Conservation (phyloP, 1,140 invertebrate species). For the Bombus turneri region DNA sequence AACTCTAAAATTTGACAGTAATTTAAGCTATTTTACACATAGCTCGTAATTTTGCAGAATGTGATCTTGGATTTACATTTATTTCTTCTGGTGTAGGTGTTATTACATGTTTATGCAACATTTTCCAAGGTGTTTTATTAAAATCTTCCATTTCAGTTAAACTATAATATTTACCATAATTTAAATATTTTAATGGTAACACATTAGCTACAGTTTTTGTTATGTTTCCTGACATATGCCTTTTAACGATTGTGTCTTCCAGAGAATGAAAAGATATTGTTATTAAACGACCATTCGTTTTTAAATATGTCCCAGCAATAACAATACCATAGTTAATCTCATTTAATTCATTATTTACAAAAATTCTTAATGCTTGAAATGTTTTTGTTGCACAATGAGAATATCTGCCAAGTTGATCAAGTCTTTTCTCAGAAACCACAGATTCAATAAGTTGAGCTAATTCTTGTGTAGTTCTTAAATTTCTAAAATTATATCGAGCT, state of each 20-base stretch:
- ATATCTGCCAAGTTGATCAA: slow-evolving; percentile 89
- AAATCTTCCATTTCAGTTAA: slow-evolving; percentile 85
- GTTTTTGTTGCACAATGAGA: slow-evolving; percentile 94
- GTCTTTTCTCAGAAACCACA: slow-evolving; percentile 79
- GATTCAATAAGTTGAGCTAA: slow-evolving; percentile 90
- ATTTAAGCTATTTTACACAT: slow-evolving; percentile 87
- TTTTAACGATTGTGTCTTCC: slow-evolving; percentile 97
- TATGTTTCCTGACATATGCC: slow-evolving; percentile 91
- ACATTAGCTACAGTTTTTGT: slow-evolving; percentile 86
- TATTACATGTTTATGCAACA: slow-evolving; percentile 92
- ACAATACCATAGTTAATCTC: slow-evolving; percentile 96
- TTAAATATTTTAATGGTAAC: slow-evolving; percentile 86
- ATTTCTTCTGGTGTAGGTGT: slow-evolving; percentile 89
- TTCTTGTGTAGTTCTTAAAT: slow-evolving; percentile 91
- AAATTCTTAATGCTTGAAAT: slow-evolving; percentile 97
- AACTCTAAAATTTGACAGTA: not conserved
- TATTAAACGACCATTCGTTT: slow-evolving; percentile 89
- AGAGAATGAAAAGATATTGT: slow-evolving; percentile 96
- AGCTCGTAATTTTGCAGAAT: slow-evolving; percentile 94
- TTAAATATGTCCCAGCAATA: slow-evolving; percentile 90
- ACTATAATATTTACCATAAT: slow-evolving; percentile 83
- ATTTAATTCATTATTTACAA: slow-evolving; percentile 98
- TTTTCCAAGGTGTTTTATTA: slow-evolving; percentile 87
- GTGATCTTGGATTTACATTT: slow-evolving; percentile 89
- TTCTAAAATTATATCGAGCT: slow-evolving; percentile 91